Base-by-base conservation (phyloP, 2,797 vertebrate genomes). In the Microchirus variegatus region DNA sequence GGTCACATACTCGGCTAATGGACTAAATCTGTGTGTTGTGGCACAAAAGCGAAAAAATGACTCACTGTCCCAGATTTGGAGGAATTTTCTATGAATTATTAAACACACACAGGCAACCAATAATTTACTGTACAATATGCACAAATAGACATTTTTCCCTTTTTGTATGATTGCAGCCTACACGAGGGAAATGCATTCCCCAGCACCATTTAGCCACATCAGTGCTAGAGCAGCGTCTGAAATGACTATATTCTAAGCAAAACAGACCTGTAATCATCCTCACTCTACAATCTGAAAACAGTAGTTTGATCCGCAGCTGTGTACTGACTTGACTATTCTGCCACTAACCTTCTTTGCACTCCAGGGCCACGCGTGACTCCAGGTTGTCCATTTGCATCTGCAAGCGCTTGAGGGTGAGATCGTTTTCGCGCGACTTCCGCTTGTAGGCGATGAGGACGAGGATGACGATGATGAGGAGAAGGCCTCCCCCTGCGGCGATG, bases 321-420 rank as follows among this genome's bases (percentile, higher is more conserved):
- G 7, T 22, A 2, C 36, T n/a, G 13, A 2, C n/a, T 48, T 10
- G 35, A 26, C 12, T 52, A 16, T 2, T 57, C 22, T 43, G 2
- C 40, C 0, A 59, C 87, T 41, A 47, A 99, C 98, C 98, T 89
- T 99, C 98, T 80, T 99, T 99, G 90, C 98, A 99, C 88, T 99
- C 98, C 36, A 99, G 90, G 16, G 98, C 98, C 22, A 99, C 97
- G 0, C 97, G 92, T 0, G 98, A 99, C 85, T 99, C 98, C 80
- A 99, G 91, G 77, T 98, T 99, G 94, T 99, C 98, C 98, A 99
- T 99, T 84, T 99, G 98, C 98, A 99, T 99, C 84, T 99, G 98
- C 73, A 99, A 86, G 59, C 98, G 91, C 88, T 99, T 99, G 62
- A 99, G 94, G 1, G 98, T 99, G 66, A 99, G 95, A 90, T 99